Evolutionary conservation across 2,888 invertebrate species (phyloP), one percentile per base, ranked within the genome.

Genomic region (Dryococelus australis): DNA sequence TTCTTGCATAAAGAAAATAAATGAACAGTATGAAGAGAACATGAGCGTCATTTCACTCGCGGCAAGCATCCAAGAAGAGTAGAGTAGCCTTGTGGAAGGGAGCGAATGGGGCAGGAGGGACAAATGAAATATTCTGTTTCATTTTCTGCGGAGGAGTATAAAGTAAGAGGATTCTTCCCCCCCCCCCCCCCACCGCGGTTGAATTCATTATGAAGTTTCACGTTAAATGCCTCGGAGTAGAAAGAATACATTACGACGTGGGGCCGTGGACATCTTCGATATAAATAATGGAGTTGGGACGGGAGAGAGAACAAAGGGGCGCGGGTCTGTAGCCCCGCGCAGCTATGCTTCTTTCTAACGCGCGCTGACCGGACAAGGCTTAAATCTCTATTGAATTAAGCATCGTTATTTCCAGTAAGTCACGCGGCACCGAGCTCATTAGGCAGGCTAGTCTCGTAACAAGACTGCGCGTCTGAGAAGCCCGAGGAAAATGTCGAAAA

Each of bases 1-100:
- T 65, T 65, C 65, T 65, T n/a, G 65, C 65, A 65, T 65, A 65
- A 65, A 65, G 65, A 65, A 65, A n/a, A n/a, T 65, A 65, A 65
- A 65, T 65, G 65, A 65, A 65, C 65, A 24, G 24, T 65, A 65
- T 65, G 65, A n/a, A 65, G 65, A 24, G 65, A 65, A n/a, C 65
- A 65, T 65, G 20, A 65, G 24, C 65, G 24, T 65, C 65, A 8
- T 65, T 65, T 65, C n/a, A 65, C 65, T 65, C 0, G 24, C 65
- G 65, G n/a, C 65, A 8, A 65, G 12, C 35, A 35, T 35, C 35
- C n/a, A 20, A 47, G 65, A 16, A 65, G 65, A 16, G 51, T 16
- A n/a, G 24, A 47, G n/a, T 1, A 65, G 10, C 24, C 20, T 20
- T 20, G 65, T 3, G n/a, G 65, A 65, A 20, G 65, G 65, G 65